Percentiles rank a stretch among this genome's conserved stretches.
These are phyloP conservation scores for Colossoma macropomum DNA, from an alignment of 2,113 vertebrate genomes.

Conservation along the genomic window DNA sequence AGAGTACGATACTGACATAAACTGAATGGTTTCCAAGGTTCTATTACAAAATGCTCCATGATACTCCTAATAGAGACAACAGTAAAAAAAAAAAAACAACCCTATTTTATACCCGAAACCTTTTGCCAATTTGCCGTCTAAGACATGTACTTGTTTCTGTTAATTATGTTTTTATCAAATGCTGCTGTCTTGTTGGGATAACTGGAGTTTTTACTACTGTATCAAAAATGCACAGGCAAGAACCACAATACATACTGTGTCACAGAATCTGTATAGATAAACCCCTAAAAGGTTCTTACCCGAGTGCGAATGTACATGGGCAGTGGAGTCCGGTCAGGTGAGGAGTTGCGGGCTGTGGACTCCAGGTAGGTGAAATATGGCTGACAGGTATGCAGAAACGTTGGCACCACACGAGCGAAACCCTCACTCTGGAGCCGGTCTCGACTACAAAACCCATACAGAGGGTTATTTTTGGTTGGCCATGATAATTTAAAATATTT, in stretches of 20 bases:
- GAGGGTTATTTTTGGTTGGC: neutral
- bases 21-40: no score
- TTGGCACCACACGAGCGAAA: constrained; percentile 68
- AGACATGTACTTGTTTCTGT: no score
- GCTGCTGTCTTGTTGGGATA: neutral
- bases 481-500: neutral
- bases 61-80: no score
- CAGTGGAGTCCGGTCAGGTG: constrained; percentile 53
- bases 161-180: no score
- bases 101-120: no score
- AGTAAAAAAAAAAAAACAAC: no score
- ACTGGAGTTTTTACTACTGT: neutral
- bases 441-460: constrained; percentile 66
- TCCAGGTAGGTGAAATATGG: constrained; percentile 83
- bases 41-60: no score
- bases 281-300: constrained; percentile 65
- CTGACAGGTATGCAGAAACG: constrained; percentile 78
- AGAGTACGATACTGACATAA: no score
- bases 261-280: neutral
- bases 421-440: constrained; percentile 64
- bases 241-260: neutral
- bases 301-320: constrained; percentile 63
- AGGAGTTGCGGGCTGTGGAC: constrained; percentile 66
- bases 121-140: no score
- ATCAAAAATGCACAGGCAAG: neutral